A percentile compares a stretch with the other conserved stretches of the same genome.
Evolutionary conservation across 2,888 invertebrate genomes (phyloP).

Genomic region (Mantis religiosa): DNA sequence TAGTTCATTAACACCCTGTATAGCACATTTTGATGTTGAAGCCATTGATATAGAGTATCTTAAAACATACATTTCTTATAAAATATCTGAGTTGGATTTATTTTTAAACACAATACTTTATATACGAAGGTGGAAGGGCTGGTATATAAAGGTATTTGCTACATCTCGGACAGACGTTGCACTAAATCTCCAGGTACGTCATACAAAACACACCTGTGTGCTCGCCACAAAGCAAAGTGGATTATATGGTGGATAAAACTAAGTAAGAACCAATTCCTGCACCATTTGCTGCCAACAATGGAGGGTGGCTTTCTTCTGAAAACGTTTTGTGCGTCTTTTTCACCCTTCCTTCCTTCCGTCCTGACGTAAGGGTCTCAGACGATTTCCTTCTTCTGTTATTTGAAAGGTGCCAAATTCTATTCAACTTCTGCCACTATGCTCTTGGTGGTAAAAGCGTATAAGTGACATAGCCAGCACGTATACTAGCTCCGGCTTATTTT

Average conservation of each 20-base stretch:
- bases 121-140: no score
- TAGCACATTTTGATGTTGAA: no score
- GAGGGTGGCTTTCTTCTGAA: neutral
- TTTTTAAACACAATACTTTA: no score
- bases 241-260: neutral
- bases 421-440: neutral
- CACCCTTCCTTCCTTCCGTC: neutral
- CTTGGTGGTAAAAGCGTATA: neutral
- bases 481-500: no score
- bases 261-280: neutral
- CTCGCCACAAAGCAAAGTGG: neutral
- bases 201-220: neutral
- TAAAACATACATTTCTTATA: no score
- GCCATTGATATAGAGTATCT: no score
- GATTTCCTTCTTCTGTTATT: neutral
- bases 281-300: neutral
- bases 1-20: no score
- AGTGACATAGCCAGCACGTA: neutral
- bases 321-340: neutral
- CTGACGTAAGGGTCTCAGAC: neutral
- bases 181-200: no score
- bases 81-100: no score
- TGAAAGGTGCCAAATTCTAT: neutral
- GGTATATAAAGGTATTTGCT: no score
- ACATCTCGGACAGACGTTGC: no score